Percentiles rank a stretch among this genome's conserved stretches.
These are phyloP conservation scores for Montipora cactus DNA, from an alignment of 64 coral and sea anemone species.

Conservation along the genomic window DNA sequence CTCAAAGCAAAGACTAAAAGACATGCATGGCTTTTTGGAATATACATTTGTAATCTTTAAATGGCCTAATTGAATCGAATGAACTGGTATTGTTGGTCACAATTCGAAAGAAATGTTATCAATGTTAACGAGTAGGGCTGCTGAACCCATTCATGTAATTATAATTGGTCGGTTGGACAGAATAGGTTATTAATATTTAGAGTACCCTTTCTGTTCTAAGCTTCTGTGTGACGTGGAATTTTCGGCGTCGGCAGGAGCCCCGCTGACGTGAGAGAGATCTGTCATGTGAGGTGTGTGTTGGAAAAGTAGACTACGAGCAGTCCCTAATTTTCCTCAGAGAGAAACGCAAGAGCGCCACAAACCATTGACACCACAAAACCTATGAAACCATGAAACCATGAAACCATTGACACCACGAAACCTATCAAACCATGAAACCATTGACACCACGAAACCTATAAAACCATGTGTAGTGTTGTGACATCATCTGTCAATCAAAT, in stretches of 20 bases:
- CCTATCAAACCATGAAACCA: too few species aligned
- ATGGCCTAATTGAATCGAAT: neutral
- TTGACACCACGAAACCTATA: too few species aligned
- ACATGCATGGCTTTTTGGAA: conserved; percentile 7
- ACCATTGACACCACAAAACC: too few species aligned
- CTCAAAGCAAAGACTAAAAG: neutral
- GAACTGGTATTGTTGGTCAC: neutral
- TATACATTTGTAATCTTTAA: conserved; percentile 10
- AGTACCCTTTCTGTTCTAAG: neutral
- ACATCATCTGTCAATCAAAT: too few species aligned
- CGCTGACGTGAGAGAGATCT: too few species aligned
- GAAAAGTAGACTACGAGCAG: neutral
- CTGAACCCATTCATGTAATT: conserved; percentile 9
- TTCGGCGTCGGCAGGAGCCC: too few species aligned
- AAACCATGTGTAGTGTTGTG: too few species aligned
- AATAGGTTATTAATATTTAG: conserved; percentile 9
- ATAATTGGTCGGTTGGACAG: conserved; percentile 6
- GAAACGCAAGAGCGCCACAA: neutral
- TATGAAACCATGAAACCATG: too few species aligned
- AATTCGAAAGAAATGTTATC: conserved; percentile 1
- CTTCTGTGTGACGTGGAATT: neutral
- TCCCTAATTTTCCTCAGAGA: neutral
- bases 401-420: too few species aligned
- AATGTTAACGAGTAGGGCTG: conserved; percentile 3
- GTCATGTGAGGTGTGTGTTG: neutral